Conservation (phyloP, 2,113 vertebrate genomes). For the Podocnemis expansa region DNA sequence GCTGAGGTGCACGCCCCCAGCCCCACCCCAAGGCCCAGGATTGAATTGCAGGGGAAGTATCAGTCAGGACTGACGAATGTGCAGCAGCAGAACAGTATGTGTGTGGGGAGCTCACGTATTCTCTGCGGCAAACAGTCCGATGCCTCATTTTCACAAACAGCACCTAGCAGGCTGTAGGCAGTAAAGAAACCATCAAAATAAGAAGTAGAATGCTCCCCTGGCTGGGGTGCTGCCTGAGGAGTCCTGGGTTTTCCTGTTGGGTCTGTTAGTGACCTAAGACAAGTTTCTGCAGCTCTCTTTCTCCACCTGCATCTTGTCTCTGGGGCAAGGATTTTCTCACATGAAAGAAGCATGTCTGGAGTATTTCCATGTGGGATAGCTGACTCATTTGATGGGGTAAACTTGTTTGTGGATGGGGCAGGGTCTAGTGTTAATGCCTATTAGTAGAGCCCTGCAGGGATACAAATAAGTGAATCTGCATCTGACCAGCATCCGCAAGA, state of each 20-base stretch:
- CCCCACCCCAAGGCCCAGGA: rapidly evolving
- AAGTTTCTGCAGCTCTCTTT: not conserved
- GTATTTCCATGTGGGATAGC: not conserved
- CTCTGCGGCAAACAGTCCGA: not conserved
- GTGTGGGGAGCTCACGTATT: rapidly evolving
- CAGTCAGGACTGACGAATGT: not conserved
- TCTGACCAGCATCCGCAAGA: no score
- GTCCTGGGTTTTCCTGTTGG: not conserved
- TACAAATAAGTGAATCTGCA: no score
- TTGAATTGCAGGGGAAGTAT: not conserved
- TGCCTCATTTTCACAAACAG: rapidly evolving
- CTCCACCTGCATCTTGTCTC: not conserved
- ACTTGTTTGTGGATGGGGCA: not conserved
- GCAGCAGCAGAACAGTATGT: rapidly evolving
- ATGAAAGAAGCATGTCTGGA: not conserved
- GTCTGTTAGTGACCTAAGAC: not conserved
- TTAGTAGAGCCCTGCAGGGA: no score
- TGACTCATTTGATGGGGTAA: no score
- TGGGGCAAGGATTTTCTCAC: not conserved
- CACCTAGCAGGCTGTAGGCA: not conserved
- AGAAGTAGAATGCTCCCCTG: not conserved
- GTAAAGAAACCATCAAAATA: not conserved
- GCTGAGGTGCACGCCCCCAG: not conserved
- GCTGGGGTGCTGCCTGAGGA: not conserved
- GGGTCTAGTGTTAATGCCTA: rapidly evolving